A percentile compares a stretch with the other conserved stretches of the same genome.
Evolutionary conservation across 2,888 invertebrate species (phyloP).

Genomic region (Drosophila conformis): DNA sequence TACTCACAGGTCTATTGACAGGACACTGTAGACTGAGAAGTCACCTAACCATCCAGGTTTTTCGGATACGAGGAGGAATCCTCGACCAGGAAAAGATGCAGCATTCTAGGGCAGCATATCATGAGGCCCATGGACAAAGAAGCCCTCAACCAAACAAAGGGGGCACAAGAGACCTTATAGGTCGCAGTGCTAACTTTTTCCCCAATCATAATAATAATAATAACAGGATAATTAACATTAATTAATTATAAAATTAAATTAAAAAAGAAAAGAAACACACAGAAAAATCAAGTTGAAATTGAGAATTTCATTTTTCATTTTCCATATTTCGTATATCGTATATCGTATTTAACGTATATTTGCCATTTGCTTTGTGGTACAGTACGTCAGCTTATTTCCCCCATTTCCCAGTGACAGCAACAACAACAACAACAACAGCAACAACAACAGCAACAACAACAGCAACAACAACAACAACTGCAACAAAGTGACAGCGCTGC

Average conservation of each 20-base stretch:
- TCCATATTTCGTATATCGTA: neutral
- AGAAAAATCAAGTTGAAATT: slow-evolving; percentile 4
- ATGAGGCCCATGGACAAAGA: too few relatives aligned
- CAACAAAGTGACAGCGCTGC: slow-evolving; percentile 41
- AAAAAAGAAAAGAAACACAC: neutral
- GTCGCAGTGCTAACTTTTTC: too few relatives aligned
- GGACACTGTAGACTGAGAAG: too few relatives aligned
- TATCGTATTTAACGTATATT: neutral
- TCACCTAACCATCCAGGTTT: too few relatives aligned
- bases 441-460: neutral
- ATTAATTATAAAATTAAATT: slow-evolving; percentile 4
- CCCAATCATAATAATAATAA: too few relatives aligned
- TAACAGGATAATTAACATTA: slow-evolving; percentile 2
- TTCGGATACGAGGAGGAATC: too few relatives aligned
- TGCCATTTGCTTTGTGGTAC: neutral
- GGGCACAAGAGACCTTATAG: too few relatives aligned
- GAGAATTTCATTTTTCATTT: slow-evolving; percentile 2
- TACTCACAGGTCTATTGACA: too few relatives aligned
- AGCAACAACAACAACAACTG: slow-evolving; percentile 2
- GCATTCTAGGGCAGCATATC: too few relatives aligned
- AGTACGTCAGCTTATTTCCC: slow-evolving; percentile 12
- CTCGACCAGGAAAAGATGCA: too few relatives aligned
- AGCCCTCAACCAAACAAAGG: too few relatives aligned
- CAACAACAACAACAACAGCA: neutral
- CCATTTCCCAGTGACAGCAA: neutral